Evolutionary conservation across 2,888 invertebrate species (phyloP), one percentile per base, ranked within the genome.

Genomic region (Cephalotes varians): DNA sequence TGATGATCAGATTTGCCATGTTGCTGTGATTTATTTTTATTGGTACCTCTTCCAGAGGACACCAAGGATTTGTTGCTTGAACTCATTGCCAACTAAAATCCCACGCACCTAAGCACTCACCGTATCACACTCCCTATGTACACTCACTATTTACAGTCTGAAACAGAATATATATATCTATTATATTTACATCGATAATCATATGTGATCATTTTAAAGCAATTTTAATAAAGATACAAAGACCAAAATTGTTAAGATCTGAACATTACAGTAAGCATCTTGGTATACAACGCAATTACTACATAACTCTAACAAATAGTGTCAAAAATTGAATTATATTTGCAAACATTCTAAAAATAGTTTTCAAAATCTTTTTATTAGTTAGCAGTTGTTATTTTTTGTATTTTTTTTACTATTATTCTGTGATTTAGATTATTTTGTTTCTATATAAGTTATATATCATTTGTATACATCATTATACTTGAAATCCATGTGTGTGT

Each of bases 61-160:
- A 92, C 93, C 91, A 93, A 90, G 82, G 93, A 92, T 93, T 93
- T 94, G 91, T 93, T 93, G 91, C 90, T 93, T 83, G 94, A 93
- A 93, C 94, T 94, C 94, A 94, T 94, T 90, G 92, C 91, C 92
- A 92, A 92, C 91, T 93, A 92, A 92, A 91, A 91, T 86, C 88
- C 88, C 92, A 91, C 91, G 90, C 91, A 91, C 91, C 92, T 92
- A 90, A 91, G 88, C 92, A 91, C 92, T 89, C 90, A 89, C 92
- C 91, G 91, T 93, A 93, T 96, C 96, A 96, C 96, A 96, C 96
- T n/a, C n/a, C n/a, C n/a, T 97, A 97, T 97, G 95, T 97, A 97
- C 97, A 97, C 96, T 96, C 95, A 96, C 96, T 97, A 97, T 97
- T 96, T 97, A 97, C 97, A 97, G 96, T 96, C 94, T 95, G 96